Evolutionary conservation across 2,113 vertebrate genomes (phyloP), one percentile per base, ranked within the genome.

Genomic region (Atrichornis clamosus): DNA sequence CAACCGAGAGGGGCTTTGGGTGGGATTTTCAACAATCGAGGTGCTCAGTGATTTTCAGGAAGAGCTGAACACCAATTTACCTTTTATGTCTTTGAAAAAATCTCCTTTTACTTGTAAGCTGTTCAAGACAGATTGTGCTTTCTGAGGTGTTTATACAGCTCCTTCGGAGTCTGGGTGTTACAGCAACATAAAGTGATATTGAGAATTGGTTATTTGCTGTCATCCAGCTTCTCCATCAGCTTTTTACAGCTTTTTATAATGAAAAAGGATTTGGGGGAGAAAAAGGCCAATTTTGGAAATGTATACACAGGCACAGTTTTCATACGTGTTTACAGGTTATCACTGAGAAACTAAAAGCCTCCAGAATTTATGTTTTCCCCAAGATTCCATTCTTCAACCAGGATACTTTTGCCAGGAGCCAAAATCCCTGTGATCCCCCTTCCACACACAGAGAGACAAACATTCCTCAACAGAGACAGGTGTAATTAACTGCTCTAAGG

Each of bases 101-200:
- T 68, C 84, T 87, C 64, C 46, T 93, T 93, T 81, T 58, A 53
- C 85, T 85, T 42, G 67, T 87, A 94, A 91, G 82, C 84, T 93
- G 76, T 79, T 82, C 41, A 69, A 88, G 96, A 84, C 79, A 95
- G 93, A 91, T 42, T 80, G 82, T 87, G 60, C 62, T 86, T 84
- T 90, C 78, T 6, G 23, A 90, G 79, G 90, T 86, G 84, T 94
- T 96, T 93, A 76, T 86, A 84, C 15, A 72, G 94, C 82, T 95
- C 75, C 81, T 91, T 76, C 2, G 4, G 90, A 5, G 37, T 46
- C 42, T 55, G 87, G 94, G 78, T 83, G 70, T 91, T 83, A 91
- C 7, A 4, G 89, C 84, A 85, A 80, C 72, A 74, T 76, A 77
- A 95, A 96, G 79, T 4, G 55, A 85, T 85, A 77, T 44, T 64